phyloP scores from a whole-genome alignment of 2,888 invertebrate species.

The Dugesia japonica region DNA sequence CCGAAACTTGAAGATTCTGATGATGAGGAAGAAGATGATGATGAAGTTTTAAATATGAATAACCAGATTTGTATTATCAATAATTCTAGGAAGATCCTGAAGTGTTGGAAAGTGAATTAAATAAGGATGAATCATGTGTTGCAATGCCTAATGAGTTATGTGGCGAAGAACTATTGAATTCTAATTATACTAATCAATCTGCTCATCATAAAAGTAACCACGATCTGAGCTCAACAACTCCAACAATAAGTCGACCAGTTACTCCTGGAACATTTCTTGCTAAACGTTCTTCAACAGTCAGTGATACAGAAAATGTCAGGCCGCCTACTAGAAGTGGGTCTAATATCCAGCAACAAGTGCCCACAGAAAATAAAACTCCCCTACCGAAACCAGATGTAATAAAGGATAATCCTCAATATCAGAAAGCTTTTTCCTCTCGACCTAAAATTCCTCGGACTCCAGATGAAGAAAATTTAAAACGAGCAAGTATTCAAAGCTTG shows the following conservation, averaged over 20 bases:
- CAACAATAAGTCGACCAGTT: background rate
- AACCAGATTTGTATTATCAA: background rate
- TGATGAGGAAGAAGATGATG: background rate
- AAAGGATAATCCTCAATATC: background rate
- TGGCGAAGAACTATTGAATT: background rate
- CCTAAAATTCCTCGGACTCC: slow-evolving; percentile 17
- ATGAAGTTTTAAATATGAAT: background rate
- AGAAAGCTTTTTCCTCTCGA: slow-evolving; percentile 2
- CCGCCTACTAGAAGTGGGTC: slow-evolving; percentile 20
- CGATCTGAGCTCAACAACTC: background rate
- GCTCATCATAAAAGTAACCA: background rate
- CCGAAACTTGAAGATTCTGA: background rate
- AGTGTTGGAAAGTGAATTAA: slow-evolving; percentile 14
- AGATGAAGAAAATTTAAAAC: background rate
- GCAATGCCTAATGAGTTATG: background rate
- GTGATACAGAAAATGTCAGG: background rate
- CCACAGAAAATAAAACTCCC: background rate
- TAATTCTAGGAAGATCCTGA: background rate
- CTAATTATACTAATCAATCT: background rate
- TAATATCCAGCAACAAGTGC: background rate
- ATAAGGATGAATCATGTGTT: background rate
- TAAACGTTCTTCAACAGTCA: background rate
- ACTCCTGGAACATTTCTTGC: background rate
- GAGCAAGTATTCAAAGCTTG: background rate
- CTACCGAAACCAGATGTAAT: background rate